Conservation (phyloP, 2,888 invertebrate genomes). For the Drosophila kanekoi region DNA sequence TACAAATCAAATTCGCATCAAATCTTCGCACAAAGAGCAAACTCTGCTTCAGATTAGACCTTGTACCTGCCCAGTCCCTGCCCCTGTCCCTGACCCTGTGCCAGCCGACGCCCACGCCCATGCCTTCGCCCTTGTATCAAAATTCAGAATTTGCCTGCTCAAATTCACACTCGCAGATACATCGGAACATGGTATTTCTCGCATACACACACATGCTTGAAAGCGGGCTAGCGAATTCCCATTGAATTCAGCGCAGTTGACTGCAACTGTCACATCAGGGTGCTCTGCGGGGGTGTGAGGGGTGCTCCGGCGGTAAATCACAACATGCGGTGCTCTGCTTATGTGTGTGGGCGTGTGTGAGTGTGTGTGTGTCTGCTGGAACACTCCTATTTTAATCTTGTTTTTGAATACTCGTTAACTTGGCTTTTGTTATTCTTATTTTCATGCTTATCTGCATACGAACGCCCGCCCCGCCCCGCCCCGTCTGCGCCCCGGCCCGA, state of each 20-base stretch:
- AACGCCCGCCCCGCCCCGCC: slow-evolving; percentile 23
- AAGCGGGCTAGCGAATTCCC: slow-evolving; percentile 30
- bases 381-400: slow-evolving; percentile 80
- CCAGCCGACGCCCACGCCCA: background rate
- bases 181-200: slow-evolving; percentile 20
- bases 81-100: no score
- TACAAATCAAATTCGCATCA: slow-evolving; percentile 61
- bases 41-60: no score
- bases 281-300: no score
- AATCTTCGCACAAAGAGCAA: slow-evolving; percentile 7
- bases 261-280: slow-evolving; percentile 61
- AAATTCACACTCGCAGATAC: slow-evolving; percentile 41
- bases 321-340: slow-evolving; percentile 63
- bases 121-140: slow-evolving; percentile 33
- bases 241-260: slow-evolving; percentile 38
- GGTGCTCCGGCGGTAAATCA: slow-evolving; percentile 57
- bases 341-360: slow-evolving; percentile 3
- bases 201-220: slow-evolving; percentile 33
- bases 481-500: background rate
- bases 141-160: slow-evolving; percentile 57
- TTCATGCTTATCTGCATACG: slow-evolving; percentile 81
- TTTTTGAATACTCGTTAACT: slow-evolving; percentile 82
- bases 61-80: no score
- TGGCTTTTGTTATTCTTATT: slow-evolving; percentile 80
- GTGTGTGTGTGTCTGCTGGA: slow-evolving; percentile 35